Base-by-base conservation (phyloP, 1,140 invertebrate species). In the Hypothenemus hampei region DNA sequence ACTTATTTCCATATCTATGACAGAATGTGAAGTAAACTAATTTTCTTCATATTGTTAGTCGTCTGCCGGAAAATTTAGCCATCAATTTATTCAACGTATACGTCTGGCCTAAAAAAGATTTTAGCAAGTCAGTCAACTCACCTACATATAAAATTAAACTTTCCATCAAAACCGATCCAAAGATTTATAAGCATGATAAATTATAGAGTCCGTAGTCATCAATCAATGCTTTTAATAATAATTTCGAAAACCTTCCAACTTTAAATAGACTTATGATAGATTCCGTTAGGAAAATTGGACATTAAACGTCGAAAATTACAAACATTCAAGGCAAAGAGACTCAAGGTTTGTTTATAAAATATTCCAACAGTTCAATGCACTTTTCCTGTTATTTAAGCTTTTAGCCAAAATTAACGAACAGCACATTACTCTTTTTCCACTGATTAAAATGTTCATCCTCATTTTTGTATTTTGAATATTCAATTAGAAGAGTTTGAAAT, bases 61-160 rank as follows among this genome's bases (percentile, higher is more conserved):
- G 6, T 6, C n/a, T 29, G 26, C 26, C 6, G 26, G 26, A 29
- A n/a, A 7, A 7, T 7, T 29, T 29, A 7, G 26, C 26, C 6
- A 29, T 29, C 6, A 29, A 7, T 29, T 6, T 29, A 7, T 29
- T 6, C 26, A n/a, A 29, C n/a, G 26, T n/a, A 29, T 7, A 6
- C 6, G 6, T 6, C 26, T 29, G 26, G 26, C 6, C 26, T 7
- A 29, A 29, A 29, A 44, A 24, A 44, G 50, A 56, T 56, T 56
- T 56, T 43, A 56, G 53, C 45, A 56, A 56, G 53, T 47, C 53
- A 56, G 53, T 56, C 53, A 33, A 56, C 48, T 57, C 48, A 57
- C 48, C 55, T 57, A 57, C 47, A 41, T 57, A 57, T 57, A 50
- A 57, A 57, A 57, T 57, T 57, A 57, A 57, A 57, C 39, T 51